These are phyloP conservation scores for Reticulitermes speratus DNA, from an alignment of 1,140 invertebrate species.

Conservation along the genomic window DNA sequence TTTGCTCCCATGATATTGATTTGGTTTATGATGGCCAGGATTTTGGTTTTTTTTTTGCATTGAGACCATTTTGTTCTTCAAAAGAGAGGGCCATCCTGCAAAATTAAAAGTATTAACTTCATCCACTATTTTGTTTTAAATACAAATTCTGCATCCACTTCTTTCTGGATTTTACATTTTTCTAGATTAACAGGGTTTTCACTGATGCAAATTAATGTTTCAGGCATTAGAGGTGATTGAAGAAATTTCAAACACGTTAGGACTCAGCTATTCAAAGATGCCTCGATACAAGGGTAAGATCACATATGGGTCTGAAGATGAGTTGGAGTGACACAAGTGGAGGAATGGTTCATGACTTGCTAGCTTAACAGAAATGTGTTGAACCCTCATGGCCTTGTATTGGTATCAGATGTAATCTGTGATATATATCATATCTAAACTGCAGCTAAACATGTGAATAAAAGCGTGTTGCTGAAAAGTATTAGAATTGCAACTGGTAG, in stretches of 20 bases:
- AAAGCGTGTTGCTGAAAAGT: background rate
- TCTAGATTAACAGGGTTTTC: too few relatives aligned
- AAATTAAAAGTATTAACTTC: too few relatives aligned
- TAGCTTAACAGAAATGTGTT: background rate
- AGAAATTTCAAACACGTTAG: conserved; percentile 66
- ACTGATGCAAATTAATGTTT: conserved; percentile 28
- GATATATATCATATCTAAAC: background rate
- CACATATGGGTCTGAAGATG: conserved; percentile 37
- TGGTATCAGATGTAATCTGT: background rate
- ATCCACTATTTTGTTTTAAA: too few relatives aligned
- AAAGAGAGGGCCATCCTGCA: too few relatives aligned
- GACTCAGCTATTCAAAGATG: conserved; percentile 66
- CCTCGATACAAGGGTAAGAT: conserved; percentile 36
- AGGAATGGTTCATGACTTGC: background rate
- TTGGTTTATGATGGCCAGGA: too few relatives aligned
- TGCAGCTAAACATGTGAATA: background rate
- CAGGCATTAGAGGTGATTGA: conserved; percentile 68
- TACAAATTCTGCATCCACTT: too few relatives aligned
- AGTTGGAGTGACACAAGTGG: conserved; percentile 32
- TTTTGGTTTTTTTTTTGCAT: too few relatives aligned
- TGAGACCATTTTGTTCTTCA: too few relatives aligned
- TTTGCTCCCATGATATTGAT: too few relatives aligned
- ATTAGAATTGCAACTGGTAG: background rate
- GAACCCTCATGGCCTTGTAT: background rate
- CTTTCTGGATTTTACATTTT: too few relatives aligned